Evolutionary conservation across 2,797 vertebrate genomes (phyloP), one percentile per base, ranked within the genome.

Genomic region (Capromys pilorides): DNA sequence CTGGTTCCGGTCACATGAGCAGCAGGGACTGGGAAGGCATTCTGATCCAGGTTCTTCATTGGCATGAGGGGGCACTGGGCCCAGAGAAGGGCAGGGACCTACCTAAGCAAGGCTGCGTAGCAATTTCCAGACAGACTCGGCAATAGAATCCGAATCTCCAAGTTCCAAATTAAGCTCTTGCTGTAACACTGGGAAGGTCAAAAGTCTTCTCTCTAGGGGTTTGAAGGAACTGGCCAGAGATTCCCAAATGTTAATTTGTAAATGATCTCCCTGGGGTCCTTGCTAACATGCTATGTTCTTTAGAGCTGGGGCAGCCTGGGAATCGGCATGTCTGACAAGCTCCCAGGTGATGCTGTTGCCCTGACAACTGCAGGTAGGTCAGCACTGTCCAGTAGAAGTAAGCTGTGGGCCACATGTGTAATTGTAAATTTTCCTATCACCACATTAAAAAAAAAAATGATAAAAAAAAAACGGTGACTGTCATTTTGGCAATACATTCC

Each of bases 361-460:
- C 16, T 12, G 7, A 26, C 13, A 13, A 61, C 61, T 36, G 13
- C 54, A 85, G n/a, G 61, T 86, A 31, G 28, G 66, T 21, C 57
- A 82, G 26, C 0, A 0, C 8, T 28, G 13, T 57, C 18, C 71
- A 26, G 0, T 59, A 54, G 88, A 78, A 87, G 71, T 10, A 92
- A 33, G 62, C 8, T 13, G 22, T 0, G n/a, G 88, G 26, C 31
- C 31, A 11, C 24, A 16, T 41, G 1, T 78, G 45, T 59, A 41
- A 73, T 89, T 94, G 87, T 45, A 54, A 28, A 57, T 45, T 61
- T 92, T 71, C 59, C 59, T 78, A 82, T 45, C 78, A 75, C 19
- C 51, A 45, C 78, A 79, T 39, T 57, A 28, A 93, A 96, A 86
- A 84, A 67, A 28, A 93, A 96, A 86, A 84, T 59, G 36, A 66